A percentile compares a stretch with the other conserved stretches of the same genome.
Conservation (phyloP, 2,113 vertebrate species). For the Pedionomus torquatus region DNA sequence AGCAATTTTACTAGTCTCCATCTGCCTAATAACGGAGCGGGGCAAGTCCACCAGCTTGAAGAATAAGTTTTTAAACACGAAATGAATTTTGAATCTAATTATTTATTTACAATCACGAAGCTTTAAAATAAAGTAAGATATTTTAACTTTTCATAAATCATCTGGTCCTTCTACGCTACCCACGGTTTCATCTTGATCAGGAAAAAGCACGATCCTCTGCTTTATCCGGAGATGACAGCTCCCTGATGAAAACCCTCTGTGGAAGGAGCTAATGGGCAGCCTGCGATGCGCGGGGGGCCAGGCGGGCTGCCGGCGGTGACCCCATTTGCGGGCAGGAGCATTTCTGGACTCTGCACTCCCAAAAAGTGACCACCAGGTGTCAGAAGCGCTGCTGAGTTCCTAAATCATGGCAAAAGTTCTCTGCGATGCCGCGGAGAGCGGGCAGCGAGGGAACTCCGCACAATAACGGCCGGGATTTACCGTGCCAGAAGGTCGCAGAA, state of each 20-base stretch:
- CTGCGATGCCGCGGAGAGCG: not conserved
- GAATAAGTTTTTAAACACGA: slow-evolving; percentile 34
- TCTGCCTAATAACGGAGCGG: not conserved
- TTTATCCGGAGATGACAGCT: not conserved
- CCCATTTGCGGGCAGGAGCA: slow-evolving; percentile 72
- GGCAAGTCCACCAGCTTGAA: not conserved
- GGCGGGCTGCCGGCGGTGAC: slow-evolving; percentile 43
- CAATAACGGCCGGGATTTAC: not conserved
- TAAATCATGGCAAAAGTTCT: not conserved
- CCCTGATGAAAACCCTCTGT: not conserved
- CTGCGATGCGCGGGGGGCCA: slow-evolving; percentile 36
- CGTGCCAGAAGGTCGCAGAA: not conserved
- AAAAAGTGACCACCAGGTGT: slow-evolving; percentile 81
- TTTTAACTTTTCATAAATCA: slow-evolving; percentile 63
- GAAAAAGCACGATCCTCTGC: not conserved
- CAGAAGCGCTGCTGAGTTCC: slow-evolving; percentile 70
- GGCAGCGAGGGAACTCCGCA: not conserved
- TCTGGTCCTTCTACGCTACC: not conserved
- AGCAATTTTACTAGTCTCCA: not conserved
- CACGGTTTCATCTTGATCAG: not conserved
- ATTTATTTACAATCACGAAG: slow-evolving; percentile 28
- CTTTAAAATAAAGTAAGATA: slow-evolving; percentile 14
- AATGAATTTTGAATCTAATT: slow-evolving; percentile 45
- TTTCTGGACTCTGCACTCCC: slow-evolving; percentile 54
- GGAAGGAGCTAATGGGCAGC: slow-evolving; percentile 15